A percentile compares a stretch with the other conserved stretches of the same genome.
phyloP scores from a whole-genome alignment of 53 echinoderm and acorn worm genomes.

The Holothuria scabra region DNA sequence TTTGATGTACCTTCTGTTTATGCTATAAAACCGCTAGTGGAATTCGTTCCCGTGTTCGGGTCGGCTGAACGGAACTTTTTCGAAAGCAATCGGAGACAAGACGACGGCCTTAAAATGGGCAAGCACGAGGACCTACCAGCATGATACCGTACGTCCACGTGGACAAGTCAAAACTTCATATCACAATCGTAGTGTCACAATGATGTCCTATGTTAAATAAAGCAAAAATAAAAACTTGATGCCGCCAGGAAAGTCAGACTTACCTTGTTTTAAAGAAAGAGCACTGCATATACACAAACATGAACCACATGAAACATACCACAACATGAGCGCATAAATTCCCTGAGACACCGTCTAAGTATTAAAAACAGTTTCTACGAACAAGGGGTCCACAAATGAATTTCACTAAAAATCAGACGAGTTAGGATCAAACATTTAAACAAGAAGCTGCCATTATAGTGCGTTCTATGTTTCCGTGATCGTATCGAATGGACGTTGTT shows the following conservation, averaged over 20 bases:
- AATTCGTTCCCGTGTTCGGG: slow-evolving; percentile 22
- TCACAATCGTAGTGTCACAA: slow-evolving; percentile 17
- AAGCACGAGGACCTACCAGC: background rate
- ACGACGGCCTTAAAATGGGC: background rate
- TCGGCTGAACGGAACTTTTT: slow-evolving; percentile 7
- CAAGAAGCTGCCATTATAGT: slow-evolving; percentile 13
- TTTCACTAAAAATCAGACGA: background rate
- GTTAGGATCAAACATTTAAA: background rate
- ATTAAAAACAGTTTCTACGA: slow-evolving; percentile 5
- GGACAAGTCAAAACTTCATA: background rate
- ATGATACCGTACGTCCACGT: slow-evolving; percentile 5
- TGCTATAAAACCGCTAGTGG: slow-evolving; percentile 20
- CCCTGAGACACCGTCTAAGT: slow-evolving; percentile 3
- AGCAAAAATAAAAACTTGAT: background rate
- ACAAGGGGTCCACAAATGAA: slow-evolving; percentile 1
- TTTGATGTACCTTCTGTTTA: slow-evolving; percentile 20
- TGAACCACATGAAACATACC: background rate
- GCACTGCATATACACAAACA: background rate
- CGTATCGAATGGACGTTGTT: slow-evolving; percentile 6
- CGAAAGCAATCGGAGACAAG: slow-evolving; percentile 25
- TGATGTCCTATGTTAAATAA: background rate
- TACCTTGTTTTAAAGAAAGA: slow-evolving; percentile 26
- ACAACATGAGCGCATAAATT: too few species aligned
- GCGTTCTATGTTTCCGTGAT: slow-evolving; percentile 11
- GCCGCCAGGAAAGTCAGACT: slow-evolving; percentile 8